Evolutionary conservation across 2,113 vertebrate species (phyloP), one percentile per base, ranked within the genome.

Genomic region (Prionailurus bengalensis): DNA sequence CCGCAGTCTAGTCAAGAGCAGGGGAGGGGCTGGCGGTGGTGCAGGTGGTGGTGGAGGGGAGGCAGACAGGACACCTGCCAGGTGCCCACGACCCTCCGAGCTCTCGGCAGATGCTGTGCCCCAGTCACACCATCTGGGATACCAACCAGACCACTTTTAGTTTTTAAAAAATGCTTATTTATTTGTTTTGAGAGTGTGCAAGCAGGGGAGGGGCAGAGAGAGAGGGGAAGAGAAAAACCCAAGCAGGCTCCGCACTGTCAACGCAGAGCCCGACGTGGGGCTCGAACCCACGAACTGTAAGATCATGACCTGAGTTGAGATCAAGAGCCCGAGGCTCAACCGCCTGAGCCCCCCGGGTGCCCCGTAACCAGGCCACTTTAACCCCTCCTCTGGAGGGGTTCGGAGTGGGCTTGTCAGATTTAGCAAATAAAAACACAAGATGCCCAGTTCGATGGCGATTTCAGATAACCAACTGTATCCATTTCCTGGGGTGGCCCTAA

Each of bases 1-100:
- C 31, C 1, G 0, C 0, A 5, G 65, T 73, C 39, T 39, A 7
- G 58, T 15, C 21, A 2, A 11, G 31, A 0, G 3, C 2, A 17
- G 19, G 17, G 1, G 7, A 5, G 12, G 53, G 48, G 51, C 7
- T 74, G 70, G n/a, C 14, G 68, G 15, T 0, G 42, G 25, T 14
- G 8, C 61, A 29, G 81, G 91, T 13, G 33, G 12, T 4, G 0
- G 10, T 13, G 15, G 36, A 25, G 4, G 21, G 48, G 19, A 17
- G 0, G 0, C 15, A 6, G 76, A 39, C 12, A 1, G 45, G 45
- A 15, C 14, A 29, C 39, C 58, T 19, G 13, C 53, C 8, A 15
- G 1, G 55, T 3, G 45, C 63, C 39, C 0, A 3, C 51, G 1
- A 0, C 29, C 73, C 19, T 11, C 45, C 1, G n/a, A 55, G 81